Base-by-base conservation (phyloP, 2,797 vertebrate species). In the Pyrocephalus nanus region DNA sequence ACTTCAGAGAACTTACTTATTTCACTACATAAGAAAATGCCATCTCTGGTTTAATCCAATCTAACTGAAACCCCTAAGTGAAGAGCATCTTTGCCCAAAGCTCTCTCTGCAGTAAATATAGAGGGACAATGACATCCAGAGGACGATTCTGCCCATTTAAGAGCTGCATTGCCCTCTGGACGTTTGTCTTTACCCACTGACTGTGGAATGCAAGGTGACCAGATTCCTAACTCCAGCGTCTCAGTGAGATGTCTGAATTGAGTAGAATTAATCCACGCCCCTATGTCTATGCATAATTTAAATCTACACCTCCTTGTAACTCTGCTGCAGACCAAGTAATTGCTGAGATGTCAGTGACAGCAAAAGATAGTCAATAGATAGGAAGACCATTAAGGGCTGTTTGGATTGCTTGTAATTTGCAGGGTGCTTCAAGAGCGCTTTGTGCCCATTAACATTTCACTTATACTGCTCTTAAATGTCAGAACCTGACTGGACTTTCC, bases 281-380 rank as follows among this genome's bases (percentile, higher is more conserved):
- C 73, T 64, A 50, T 32, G 36, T 13, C 40, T 76, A 88, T 92
- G 55, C 77, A 92, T 92, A 93, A 95, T 95, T 95, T 89, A 93
- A 85, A 95, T 71, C 53, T 71, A 57, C 81, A 85, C 34, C 47
- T 92, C 86, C 55, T 26, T 27, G 42, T 23, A 87, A 29, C 36
- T 85, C 70, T 78, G 51, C 73, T 82, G 60, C 64, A 71, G 53
- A 78, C 29, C 66, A 74, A 90, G 43, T 67, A 90, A 95, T 88
- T 92, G 79, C 64, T 57, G 42, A 86, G 70, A 92, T 55, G 50
- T 82, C 80, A 93, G 67, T 77, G 90, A 87, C 88, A 95, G 77
- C 53, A 67, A 86, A 86, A 79, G 83, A 91, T 73, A 91, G 88
- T 85, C 91, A 82, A 94, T 90, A 96, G 71, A 88, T 82, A 95